Base-by-base conservation (phyloP, 1,140 invertebrate species). In the Zophobas atratus region DNA sequence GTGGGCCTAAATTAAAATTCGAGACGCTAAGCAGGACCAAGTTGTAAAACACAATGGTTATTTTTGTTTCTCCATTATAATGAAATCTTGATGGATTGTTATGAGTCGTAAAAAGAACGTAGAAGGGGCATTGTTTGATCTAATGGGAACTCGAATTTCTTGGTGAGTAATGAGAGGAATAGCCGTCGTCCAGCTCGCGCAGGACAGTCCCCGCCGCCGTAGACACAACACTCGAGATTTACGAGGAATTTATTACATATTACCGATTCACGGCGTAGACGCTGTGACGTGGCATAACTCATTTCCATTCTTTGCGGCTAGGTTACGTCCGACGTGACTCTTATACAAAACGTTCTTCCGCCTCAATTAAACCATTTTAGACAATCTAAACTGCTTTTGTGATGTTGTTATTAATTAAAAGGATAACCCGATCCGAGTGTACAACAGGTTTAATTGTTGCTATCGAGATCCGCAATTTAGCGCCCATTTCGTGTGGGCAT, bases 191-290 rank as follows among this genome's bases (percentile, higher is more conserved):
- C 49, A 2, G 49, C 20, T 20, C n/a, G 49, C 2, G 6, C 35
- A 51, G 51, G 34, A 35, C 36, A 20, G 20, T 20, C 20, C 20
- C 20, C 20, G 20, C 20, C 20, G 20, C 20, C 20, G 20, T 20
- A 20, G 20, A 20, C 35, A 39, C 32, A 55, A 73, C 71, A 34
- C 3, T n/a, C 39, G 56, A 73, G 71, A 73, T 73, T 73, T 73
- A 73, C 41, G 71, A 73, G 71, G 49, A 73, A 73, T 73, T 73
- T 73, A 73, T 73, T 73, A 43, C 49, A 55, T 73, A 73, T 73
- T 56, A 73, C 71, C 71, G 49, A 73, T 73, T 55, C 49, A 8
- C 43, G 38, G 38, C 39, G 20, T 41, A 51, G 60, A 67, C 60
- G n/a, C 6, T 8, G 60, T 48, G 38, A 67, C 39, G 60, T 20